phyloP scores from a whole-genome alignment of 2,113 vertebrate species.

The Protobothrops mucrosquamatus region DNA sequence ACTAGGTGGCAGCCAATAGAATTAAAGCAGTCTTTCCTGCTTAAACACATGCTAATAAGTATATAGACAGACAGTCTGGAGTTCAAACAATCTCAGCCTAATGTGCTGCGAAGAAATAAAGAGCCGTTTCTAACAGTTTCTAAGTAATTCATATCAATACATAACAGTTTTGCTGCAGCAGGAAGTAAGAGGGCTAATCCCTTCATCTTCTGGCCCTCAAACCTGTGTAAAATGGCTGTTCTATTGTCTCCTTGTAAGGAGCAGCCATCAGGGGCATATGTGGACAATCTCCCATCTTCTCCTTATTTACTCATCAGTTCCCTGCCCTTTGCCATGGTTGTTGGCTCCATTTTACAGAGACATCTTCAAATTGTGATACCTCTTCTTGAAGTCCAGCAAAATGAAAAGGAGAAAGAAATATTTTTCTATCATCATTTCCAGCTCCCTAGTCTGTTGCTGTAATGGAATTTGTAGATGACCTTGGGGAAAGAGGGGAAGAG shows the following conservation, averaged over 20 bases:
- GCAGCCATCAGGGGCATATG: neutral
- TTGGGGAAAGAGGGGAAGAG: too few relatives aligned
- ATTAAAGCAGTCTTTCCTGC: too few relatives aligned
- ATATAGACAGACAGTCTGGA: too few relatives aligned
- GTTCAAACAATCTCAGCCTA: too few relatives aligned
- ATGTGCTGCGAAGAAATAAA: too few relatives aligned
- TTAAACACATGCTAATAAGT: too few relatives aligned
- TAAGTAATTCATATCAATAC: too few relatives aligned
- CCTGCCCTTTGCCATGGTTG: neutral
- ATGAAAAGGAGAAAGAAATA: neutral
- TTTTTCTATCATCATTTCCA: neutral
- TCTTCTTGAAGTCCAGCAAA: neutral
- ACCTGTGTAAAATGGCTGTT: neutral
- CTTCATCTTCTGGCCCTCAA: neutral
- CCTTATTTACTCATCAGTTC: neutral
- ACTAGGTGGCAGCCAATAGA: too few relatives aligned
- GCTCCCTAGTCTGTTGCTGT: neutral
- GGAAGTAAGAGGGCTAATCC: neutral
- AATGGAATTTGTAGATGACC: too few relatives aligned
- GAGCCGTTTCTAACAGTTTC: too few relatives aligned
- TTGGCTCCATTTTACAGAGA: neutral
- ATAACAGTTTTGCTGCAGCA: neutral
- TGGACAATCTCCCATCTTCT: neutral
- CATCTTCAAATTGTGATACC: neutral
- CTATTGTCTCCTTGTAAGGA: neutral